Percentiles rank a stretch among this genome's conserved stretches.
phyloP scores from a whole-genome alignment of 2,888 invertebrate species.

The Cyaniris semiargus region DNA sequence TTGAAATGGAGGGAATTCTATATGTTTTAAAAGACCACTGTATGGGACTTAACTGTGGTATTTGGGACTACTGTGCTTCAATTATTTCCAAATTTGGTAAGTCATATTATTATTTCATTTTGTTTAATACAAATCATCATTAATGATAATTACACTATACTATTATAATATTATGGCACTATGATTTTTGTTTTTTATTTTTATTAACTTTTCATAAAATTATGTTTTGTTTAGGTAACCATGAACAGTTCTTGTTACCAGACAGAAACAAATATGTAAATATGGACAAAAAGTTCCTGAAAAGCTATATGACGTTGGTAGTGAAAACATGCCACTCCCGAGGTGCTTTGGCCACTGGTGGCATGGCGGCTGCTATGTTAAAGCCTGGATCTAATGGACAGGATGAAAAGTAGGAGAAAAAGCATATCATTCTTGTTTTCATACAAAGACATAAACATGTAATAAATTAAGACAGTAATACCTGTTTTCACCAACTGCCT shows the following conservation, averaged over 20 bases:
- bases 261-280: slow-evolving; percentile 85
- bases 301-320: slow-evolving; percentile 82
- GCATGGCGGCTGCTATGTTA: slow-evolving; percentile 84
- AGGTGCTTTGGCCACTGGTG: slow-evolving; percentile 83
- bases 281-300: slow-evolving; percentile 83
- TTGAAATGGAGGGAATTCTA: slow-evolving; percentile 85
- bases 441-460: too few relatives aligned
- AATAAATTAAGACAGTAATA: too few relatives aligned
- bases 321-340: slow-evolving; percentile 81
- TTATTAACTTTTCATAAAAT: too few relatives aligned
- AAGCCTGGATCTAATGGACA: slow-evolving; percentile 58
- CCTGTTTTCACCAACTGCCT: too few relatives aligned
- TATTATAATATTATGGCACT: too few relatives aligned
- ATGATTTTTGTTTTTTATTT: too few relatives aligned
- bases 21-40: slow-evolving; percentile 84
- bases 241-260: slow-evolving; percentile 82
- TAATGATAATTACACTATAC: too few relatives aligned
- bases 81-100: slow-evolving; percentile 83
- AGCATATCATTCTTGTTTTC: background rate
- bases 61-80: slow-evolving; percentile 87
- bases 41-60: slow-evolving; percentile 86
- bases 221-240: slow-evolving; percentile 61
- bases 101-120: slow-evolving; percentile 27
- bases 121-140: too few relatives aligned
- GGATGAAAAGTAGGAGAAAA: slow-evolving; percentile 55